Conservation (phyloP, 2,113 vertebrate genomes). For the Prinia subflava region DNA sequence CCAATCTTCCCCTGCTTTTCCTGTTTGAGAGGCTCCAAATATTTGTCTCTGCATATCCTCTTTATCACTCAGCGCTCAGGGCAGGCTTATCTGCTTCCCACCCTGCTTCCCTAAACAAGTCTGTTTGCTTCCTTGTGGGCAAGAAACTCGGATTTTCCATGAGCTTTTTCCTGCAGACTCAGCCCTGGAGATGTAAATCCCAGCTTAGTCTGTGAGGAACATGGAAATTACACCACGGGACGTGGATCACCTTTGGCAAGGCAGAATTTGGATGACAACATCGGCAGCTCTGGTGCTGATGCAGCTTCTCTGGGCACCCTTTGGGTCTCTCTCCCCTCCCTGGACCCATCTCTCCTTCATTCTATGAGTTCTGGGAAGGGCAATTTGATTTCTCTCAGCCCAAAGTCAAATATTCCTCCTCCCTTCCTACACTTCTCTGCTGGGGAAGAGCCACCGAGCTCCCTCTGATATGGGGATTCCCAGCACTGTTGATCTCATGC, state of each 20-base stretch:
- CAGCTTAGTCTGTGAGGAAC: background rate
- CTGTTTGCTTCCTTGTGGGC: background rate
- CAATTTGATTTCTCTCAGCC: background rate
- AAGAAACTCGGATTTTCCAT: background rate
- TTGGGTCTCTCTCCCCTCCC: background rate
- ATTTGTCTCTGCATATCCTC: background rate
- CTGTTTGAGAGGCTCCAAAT: background rate
- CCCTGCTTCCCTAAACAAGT: background rate
- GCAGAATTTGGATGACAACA: background rate
- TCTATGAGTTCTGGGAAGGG: background rate
- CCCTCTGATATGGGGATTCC: background rate
- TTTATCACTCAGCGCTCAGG: background rate
- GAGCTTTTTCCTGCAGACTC: background rate
- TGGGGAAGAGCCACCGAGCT: background rate
- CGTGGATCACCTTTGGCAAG: background rate
- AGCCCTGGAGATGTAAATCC: background rate
- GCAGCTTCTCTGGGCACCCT: background rate
- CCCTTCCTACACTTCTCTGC: background rate
- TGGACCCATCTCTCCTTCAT: background rate
- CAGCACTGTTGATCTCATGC: background rate
- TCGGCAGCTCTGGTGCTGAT: fast-evolving
- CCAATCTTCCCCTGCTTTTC: background rate
- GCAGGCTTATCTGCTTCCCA: background rate
- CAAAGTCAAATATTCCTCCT: background rate
- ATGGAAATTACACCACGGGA: fast-evolving